Percentiles rank a stretch among this genome's conserved stretches.
These are phyloP conservation scores for Helicoverpa armigera DNA, from an alignment of 1,140 invertebrate species.

Conservation along the genomic window DNA sequence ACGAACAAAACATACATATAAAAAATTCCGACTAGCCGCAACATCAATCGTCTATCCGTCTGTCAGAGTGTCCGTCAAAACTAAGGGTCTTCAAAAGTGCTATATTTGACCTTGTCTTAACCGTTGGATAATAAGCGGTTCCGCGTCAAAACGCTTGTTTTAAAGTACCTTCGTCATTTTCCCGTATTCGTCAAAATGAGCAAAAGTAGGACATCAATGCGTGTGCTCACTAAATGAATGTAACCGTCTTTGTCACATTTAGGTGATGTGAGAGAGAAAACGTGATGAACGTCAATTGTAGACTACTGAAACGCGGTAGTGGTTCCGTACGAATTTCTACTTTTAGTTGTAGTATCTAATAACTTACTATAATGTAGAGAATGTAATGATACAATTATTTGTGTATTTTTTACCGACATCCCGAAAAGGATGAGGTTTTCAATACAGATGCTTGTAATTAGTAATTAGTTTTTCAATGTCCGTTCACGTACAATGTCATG, in stretches of 20 bases:
- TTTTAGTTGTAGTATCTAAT: no score
- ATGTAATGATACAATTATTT: neutral
- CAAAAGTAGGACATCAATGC: conserved; percentile 37
- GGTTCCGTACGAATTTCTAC: conserved; percentile 15
- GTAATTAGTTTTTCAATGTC: no score
- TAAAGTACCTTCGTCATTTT: conserved; percentile 18
- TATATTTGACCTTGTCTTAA: conserved; percentile 37
- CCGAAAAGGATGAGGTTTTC: no score
- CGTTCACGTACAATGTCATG: no score
- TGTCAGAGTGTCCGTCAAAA: conserved; percentile 23
- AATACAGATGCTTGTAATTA: no score
- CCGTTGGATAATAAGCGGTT: conserved; percentile 35
- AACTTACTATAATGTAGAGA: no score
- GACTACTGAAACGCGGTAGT: neutral
- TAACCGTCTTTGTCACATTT: conserved; percentile 18
- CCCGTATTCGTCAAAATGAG: conserved; percentile 39
- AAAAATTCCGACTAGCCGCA: conserved; percentile 13
- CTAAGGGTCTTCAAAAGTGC: conserved; percentile 27
- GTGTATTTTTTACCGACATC: no score
- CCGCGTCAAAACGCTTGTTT: conserved; percentile 30
- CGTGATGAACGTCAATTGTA: neutral
- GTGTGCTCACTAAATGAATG: conserved; percentile 10
- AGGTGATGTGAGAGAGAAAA: conserved; percentile 10
- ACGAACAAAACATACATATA: conserved; percentile 17
- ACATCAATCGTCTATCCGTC: conserved; percentile 40